A percentile compares a stretch with the other conserved stretches of the same genome.
Evolutionary conservation across 2,888 invertebrate genomes (phyloP).

Genomic region (Drosophila rubida): DNA sequence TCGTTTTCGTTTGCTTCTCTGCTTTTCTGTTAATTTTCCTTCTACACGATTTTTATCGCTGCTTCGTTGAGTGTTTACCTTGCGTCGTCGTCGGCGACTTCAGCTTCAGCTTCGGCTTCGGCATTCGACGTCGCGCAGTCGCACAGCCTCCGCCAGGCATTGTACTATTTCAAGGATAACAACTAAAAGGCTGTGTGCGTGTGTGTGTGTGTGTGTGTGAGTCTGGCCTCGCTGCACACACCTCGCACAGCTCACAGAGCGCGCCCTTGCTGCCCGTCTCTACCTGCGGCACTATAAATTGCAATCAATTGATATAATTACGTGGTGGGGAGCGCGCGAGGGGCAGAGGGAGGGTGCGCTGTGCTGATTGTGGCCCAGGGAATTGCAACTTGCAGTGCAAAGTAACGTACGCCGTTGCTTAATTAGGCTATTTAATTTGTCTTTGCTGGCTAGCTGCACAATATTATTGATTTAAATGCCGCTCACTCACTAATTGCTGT

Average conservation of each 20-base stretch:
- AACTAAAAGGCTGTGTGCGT: conserved; percentile 45
- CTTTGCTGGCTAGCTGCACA: background rate
- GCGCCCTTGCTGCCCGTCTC: conserved; percentile 21
- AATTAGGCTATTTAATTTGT: conserved; percentile 57
- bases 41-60: conserved; percentile 62
- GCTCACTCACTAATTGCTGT: conserved; percentile 56
- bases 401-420: conserved; percentile 33
- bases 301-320: conserved; percentile 78
- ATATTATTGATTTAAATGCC: conserved; percentile 61
- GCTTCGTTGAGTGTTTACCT: conserved; percentile 60
- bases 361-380: conserved; percentile 48
- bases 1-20: conserved; percentile 16
- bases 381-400: conserved; percentile 37
- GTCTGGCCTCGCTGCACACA: conserved; percentile 19
- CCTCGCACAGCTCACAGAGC: background rate
- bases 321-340: conserved; percentile 23
- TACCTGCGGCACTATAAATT: conserved; percentile 67
- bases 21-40: conserved; percentile 43
- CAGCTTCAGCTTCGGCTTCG: conserved; percentile 4
- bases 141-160: conserved; percentile 76
- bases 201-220: conserved; percentile 10
- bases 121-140: conserved; percentile 44
- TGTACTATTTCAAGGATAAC: conserved; percentile 83
- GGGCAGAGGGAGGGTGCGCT: background rate
- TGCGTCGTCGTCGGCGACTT: conserved; percentile 35